Evolutionary conservation across 2,888 invertebrate genomes (phyloP).

Genomic region (Campaea margaritaria): DNA sequence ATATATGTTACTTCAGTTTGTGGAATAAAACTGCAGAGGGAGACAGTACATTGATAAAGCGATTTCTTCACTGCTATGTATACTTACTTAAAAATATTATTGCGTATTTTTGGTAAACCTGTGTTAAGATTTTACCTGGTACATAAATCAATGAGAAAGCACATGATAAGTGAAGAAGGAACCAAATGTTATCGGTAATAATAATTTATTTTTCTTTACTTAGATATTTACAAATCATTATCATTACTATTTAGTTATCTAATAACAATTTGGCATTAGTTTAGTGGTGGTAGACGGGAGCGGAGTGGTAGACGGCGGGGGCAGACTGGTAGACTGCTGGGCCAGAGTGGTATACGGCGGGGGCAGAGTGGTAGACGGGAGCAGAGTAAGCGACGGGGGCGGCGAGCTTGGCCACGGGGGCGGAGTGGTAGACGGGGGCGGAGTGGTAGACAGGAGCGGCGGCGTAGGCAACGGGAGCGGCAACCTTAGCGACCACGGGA

Average conservation of each 20-base stretch:
- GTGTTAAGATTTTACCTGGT: no score
- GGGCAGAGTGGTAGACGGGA: constrained; percentile 46
- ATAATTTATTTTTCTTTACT: constrained; percentile 33
- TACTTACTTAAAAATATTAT: no score
- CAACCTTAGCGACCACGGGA: constrained; percentile 38
- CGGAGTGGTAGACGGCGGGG: constrained; percentile 62
- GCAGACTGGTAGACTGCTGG: constrained; percentile 63
- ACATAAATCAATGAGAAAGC: no score
- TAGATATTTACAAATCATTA: constrained; percentile 26
- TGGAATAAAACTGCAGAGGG: no score
- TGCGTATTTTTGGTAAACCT: no score
- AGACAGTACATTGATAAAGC: no score
- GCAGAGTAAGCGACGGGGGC: constrained; percentile 39
- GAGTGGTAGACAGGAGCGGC: constrained; percentile 39
- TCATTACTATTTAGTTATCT: constrained; percentile 10
- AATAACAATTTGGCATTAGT: not conserved
- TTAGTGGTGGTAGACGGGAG: constrained; percentile 77
- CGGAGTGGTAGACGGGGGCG: constrained; percentile 44
- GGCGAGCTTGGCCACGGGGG: constrained; percentile 34
- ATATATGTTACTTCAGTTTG: no score
- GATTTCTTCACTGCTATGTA: no score
- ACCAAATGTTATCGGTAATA: constrained; percentile 4
- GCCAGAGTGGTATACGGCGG: constrained; percentile 48
- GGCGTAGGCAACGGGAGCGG: constrained; percentile 53
- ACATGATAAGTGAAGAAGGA: not conserved